phyloP scores from a whole-genome alignment of 2,113 vertebrate species.

The Pteropus alecto region DNA sequence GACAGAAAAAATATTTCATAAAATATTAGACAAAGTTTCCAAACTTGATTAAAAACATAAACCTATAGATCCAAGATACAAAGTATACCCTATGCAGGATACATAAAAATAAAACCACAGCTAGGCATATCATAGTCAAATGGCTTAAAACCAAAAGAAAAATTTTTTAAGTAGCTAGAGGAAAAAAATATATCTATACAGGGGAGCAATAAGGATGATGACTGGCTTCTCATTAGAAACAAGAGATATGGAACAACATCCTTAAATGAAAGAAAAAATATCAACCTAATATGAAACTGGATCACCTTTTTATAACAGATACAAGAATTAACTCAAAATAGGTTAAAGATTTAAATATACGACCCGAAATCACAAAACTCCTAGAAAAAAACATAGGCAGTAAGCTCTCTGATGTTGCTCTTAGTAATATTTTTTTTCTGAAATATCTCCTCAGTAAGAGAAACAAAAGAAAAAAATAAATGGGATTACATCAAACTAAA shows the following conservation, averaged over 20 bases:
- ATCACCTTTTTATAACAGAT: too few relatives aligned
- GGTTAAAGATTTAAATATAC: too few relatives aligned
- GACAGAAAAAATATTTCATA: neutral
- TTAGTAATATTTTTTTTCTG: too few relatives aligned
- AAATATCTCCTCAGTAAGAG: too few relatives aligned
- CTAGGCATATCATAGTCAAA: neutral
- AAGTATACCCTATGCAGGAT: neutral
- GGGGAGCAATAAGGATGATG: neutral
- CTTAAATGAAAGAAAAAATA: neutral
- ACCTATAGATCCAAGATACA: neutral
- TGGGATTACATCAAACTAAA: too few relatives aligned
- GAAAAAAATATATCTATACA: neutral
- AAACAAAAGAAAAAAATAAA: too few relatives aligned
- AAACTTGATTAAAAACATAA: neutral
- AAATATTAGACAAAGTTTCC: neutral
- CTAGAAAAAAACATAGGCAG: too few relatives aligned
- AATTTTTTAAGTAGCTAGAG: neutral
- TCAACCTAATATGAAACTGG: neutral
- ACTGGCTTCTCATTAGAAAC: neutral
- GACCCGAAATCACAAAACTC: too few relatives aligned
- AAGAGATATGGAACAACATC: neutral
- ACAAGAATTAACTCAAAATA: too few relatives aligned
- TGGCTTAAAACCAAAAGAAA: neutral
- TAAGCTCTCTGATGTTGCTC: too few relatives aligned
- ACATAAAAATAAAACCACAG: neutral